These are phyloP conservation scores for Podilymbus podiceps DNA, from an alignment of 2,113 vertebrate genomes.

Conservation along the genomic window DNA sequence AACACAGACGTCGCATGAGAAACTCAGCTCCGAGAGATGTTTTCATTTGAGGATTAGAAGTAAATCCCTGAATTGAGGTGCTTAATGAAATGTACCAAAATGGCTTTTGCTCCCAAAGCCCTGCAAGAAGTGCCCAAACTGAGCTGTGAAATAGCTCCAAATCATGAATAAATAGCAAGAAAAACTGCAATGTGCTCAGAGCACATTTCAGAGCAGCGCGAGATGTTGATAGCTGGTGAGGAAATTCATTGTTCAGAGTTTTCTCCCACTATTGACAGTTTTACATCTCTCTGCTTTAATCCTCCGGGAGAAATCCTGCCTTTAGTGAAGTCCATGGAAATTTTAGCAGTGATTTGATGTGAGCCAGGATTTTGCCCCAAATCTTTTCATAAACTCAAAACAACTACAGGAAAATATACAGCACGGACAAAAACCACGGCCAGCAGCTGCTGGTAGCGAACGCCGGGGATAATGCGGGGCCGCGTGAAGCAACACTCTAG, in stretches of 20 bases:
- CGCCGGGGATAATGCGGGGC: rapidly evolving
- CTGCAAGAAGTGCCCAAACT: background rate
- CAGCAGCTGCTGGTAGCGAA: background rate
- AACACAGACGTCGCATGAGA: background rate
- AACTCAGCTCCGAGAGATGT: background rate
- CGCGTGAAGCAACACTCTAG: background rate
- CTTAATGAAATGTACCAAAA: constrained; percentile 57
- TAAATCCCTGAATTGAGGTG: constrained; percentile 48
- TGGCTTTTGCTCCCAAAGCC: constrained; percentile 47
- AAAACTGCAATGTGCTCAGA: background rate
- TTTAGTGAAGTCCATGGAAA: background rate
- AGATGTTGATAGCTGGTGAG: rapidly evolving
- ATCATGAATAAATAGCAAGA: background rate
- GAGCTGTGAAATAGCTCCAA: background rate
- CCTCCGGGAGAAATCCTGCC: background rate
- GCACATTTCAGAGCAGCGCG: background rate
- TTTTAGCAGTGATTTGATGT: background rate
- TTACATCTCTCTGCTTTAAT: background rate
- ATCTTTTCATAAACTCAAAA: background rate
- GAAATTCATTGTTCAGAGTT: background rate
- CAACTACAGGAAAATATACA: background rate
- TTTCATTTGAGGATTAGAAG: background rate
- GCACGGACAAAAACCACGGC: background rate
- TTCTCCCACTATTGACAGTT: background rate
- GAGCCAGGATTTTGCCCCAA: background rate